Evolutionary conservation across 2,797 vertebrate genomes (phyloP).

Genomic region (Sitta carolinensis): DNA sequence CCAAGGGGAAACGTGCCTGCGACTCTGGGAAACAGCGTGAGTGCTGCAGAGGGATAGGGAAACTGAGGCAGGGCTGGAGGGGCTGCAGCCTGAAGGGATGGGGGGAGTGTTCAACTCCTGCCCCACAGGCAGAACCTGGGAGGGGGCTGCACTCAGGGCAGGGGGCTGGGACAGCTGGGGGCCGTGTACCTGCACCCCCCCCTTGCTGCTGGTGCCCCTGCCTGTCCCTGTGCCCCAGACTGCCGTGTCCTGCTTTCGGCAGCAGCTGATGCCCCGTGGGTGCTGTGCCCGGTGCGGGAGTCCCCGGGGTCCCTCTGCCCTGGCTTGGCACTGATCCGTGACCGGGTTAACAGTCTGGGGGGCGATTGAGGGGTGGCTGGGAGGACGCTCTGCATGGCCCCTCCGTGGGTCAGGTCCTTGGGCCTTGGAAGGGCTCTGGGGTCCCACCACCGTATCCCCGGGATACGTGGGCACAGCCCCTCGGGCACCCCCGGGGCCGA

Average conservation of each 20-base stretch:
- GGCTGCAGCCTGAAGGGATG: not conserved
- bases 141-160: not conserved
- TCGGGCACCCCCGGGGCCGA: not conserved
- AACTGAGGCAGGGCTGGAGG: conserved; percentile 9
- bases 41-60: not conserved
- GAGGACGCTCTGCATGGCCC: not conserved
- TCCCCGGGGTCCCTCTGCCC: not conserved
- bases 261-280: not conserved
- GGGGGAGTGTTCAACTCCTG: not conserved
- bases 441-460: accelerated
- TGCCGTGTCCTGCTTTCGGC: not conserved
- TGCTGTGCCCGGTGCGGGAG: accelerated
- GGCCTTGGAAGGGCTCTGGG: not conserved
- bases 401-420: accelerated
- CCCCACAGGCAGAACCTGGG: not conserved
- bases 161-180: not conserved
- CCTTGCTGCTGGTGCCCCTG: accelerated
- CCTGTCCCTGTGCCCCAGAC: not conserved
- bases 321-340: not conserved
- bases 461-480: not conserved
- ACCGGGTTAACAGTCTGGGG: not conserved
- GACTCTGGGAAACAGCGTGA: not conserved
- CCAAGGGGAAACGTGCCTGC: accelerated
- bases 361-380: accelerated
- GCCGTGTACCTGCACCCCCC: accelerated